Evolutionary conservation across 2,113 vertebrate genomes (phyloP).

Genomic region (Corythoichthys intestinalis): DNA sequence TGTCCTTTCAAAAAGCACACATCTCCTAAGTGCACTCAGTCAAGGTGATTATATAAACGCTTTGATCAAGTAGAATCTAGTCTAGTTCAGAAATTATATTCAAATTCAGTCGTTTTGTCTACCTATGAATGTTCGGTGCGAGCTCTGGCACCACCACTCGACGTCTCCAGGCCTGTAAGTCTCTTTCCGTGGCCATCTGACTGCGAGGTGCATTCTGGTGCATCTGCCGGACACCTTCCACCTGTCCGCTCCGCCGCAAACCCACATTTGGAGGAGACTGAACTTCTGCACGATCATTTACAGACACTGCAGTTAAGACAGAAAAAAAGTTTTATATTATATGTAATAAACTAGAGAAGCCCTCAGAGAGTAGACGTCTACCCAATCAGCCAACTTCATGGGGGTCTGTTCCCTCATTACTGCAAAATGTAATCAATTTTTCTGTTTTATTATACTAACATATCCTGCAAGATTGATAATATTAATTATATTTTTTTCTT

Average conservation of each 20-base stretch:
- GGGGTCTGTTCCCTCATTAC: no score
- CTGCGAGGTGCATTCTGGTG: constrained; percentile 93
- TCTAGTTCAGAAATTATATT: neutral
- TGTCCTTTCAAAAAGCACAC: no score
- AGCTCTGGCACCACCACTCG: constrained; percentile 93
- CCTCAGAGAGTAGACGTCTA: no score
- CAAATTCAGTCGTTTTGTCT: constrained; percentile 9
- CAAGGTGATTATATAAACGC: no score
- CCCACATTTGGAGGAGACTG: constrained; percentile 92
- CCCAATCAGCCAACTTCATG: no score
- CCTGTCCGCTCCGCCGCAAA: constrained; percentile 89
- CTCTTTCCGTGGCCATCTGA: constrained; percentile 91
- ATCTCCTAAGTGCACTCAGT: no score
- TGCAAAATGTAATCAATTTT: no score
- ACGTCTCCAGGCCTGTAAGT: constrained; percentile 90
- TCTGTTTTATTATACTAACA: no score
- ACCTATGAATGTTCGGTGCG: constrained; percentile 78
- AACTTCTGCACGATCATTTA: constrained; percentile 82
- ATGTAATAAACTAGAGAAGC: neutral
- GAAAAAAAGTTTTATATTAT: neutral
- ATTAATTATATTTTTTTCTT: no score
- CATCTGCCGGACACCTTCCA: constrained; percentile 95
- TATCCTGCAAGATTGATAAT: no score
- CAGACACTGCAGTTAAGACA: constrained; percentile 70
- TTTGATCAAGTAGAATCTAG: neutral